These are phyloP conservation scores for Rhinoptilus africanus DNA, from an alignment of 2,113 vertebrate genomes.

Conservation along the genomic window DNA sequence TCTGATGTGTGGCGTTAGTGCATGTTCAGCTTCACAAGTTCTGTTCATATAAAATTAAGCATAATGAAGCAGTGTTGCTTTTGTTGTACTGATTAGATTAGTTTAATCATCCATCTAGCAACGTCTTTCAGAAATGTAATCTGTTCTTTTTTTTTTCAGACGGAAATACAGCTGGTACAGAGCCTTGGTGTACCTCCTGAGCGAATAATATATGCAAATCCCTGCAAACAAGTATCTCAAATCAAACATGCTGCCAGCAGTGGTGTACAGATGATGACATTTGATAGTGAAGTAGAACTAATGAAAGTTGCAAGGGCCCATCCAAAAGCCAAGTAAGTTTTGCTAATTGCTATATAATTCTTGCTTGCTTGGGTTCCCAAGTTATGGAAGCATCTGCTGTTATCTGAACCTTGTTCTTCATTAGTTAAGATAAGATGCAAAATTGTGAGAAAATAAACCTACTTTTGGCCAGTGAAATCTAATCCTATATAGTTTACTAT, in stretches of 20 bases:
- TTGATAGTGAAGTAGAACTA: slow-evolving; percentile 95
- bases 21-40: background rate
- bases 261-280: slow-evolving; percentile 98
- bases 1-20: background rate
- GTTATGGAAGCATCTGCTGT: background rate
- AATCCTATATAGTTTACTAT: background rate
- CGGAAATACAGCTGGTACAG: slow-evolving; percentile 93
- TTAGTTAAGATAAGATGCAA: background rate
- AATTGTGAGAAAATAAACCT: background rate
- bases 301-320: slow-evolving; percentile 94
- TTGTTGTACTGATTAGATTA: background rate
- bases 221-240: slow-evolving; percentile 97
- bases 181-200: slow-evolving; percentile 88
- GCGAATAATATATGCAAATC: slow-evolving; percentile 97
- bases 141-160: slow-evolving; percentile 69
- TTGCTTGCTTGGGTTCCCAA: background rate
- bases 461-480: background rate
- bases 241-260: slow-evolving; percentile 94
- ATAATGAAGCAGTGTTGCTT: background rate
- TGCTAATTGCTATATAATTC: background rate
- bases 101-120: background rate
- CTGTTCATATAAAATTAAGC: background rate
- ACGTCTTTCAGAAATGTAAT: background rate
- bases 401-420: background rate
- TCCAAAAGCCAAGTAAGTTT: slow-evolving; percentile 91